Evolutionary conservation across 1,140 invertebrate species (phyloP), one percentile per base, ranked within the genome.

Genomic region (Mactra quadrangularis): DNA sequence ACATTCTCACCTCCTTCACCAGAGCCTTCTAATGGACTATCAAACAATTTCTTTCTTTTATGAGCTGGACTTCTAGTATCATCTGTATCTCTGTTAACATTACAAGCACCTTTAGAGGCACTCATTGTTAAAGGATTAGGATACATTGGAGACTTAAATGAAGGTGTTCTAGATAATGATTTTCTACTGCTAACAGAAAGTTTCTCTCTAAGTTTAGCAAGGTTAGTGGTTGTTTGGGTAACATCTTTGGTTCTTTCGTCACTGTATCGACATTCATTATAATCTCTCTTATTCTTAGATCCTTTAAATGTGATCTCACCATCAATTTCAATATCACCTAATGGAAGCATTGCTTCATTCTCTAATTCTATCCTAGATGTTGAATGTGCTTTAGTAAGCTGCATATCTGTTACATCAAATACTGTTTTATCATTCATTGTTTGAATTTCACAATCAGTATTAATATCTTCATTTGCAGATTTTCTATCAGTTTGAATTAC

Each of bases 121-220:
- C 70, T 72, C 3, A 15, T 4, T n/a, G 70, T 31, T 11, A 47
- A 19, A 15, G 45, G 29, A 4, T 47, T 47, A 38, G 29, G 53
- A 19, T 33, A 38, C 9, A 57, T 13, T 47, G 74, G 74, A 11
- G 74, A 76, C 6, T 47, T 45, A 17, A 62, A 62, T n/a, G 74
- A 76, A 29, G 57, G 74, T 22, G 74, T 76, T 76, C 33, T 76
- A 11, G 59, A 3, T 17, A 35, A 25, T 47, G 74, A 60, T 35
- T 60, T 62, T 47, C 45, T 76, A 29, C 62, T 45, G 25, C 55
- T 76, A 7, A 60, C 9, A 45, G 50, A n/a, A 15, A 76, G 45
- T 35, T 45, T 41, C 35, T 62, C 74, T 31, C 59, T 76, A 6
- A 76, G 41, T 41, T 76, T 76, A 0, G 38, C 15, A 3, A 76